phyloP scores from a whole-genome alignment of 2,888 invertebrate genomes.

The Tipula confusa region DNA sequence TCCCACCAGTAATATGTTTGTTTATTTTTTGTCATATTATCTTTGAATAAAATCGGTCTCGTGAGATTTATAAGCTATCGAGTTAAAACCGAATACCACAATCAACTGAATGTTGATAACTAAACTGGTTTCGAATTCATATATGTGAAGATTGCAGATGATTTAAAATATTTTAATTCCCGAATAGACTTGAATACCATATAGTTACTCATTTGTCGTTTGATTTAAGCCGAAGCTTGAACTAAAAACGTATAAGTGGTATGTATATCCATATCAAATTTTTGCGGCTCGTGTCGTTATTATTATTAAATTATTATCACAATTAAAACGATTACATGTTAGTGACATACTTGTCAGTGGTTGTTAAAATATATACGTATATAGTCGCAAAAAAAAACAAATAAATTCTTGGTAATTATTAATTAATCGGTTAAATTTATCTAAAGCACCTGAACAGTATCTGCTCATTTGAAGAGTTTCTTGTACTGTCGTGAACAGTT shows the following conservation, averaged over 20 bases:
- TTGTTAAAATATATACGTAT: too few species aligned
- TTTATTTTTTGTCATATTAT: not conserved
- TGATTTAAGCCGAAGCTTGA: not conserved
- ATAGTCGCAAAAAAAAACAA: too few species aligned
- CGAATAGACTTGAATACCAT: not conserved
- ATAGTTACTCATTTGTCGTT: not conserved
- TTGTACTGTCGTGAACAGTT: too few species aligned
- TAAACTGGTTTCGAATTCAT: not conserved
- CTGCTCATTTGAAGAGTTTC: too few species aligned
- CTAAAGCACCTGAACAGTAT: too few species aligned
- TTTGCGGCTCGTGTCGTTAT: not conserved
- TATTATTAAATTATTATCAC: too few species aligned
- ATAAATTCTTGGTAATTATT: too few species aligned
- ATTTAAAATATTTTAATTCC: not conserved
- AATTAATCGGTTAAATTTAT: too few species aligned
- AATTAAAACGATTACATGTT: too few species aligned
- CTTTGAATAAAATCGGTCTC: not conserved
- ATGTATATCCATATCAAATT: not conserved
- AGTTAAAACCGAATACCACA: not conserved
- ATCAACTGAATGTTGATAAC: not conserved
- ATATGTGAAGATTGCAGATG: not conserved
- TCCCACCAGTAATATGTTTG: not conserved
- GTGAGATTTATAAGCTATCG: not conserved
- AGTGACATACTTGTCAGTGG: too few species aligned
- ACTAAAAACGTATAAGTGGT: too few species aligned